Percentiles rank a stretch among this genome's conserved stretches.
Evolutionary conservation across 2,113 vertebrate species (phyloP).

Genomic region (Thryonomys swinderianus): DNA sequence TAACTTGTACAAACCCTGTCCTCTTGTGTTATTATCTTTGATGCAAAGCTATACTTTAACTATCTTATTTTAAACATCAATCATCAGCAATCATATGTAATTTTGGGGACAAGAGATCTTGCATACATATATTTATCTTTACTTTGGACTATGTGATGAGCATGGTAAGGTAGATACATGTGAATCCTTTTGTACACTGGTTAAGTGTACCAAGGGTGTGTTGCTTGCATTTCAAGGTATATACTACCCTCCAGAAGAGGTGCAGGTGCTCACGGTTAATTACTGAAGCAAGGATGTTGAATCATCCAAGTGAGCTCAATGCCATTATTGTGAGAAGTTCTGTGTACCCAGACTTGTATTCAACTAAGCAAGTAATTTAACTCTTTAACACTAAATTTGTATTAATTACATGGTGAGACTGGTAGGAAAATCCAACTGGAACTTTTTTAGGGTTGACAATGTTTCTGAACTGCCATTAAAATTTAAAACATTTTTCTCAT

Average conservation of each 20-base stretch:
- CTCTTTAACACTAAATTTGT: conserved; percentile 19
- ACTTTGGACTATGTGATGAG: not conserved
- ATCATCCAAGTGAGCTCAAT: conserved; percentile 15
- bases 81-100: not conserved
- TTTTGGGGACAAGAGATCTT: conserved; percentile 7
- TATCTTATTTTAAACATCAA: conserved; percentile 71
- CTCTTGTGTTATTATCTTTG: conserved; percentile 71
- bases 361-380: not conserved
- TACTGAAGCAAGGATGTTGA: conserved; percentile 43
- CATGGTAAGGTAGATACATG: not conserved
- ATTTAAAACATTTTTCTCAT: conserved; percentile 27
- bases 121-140: not conserved
- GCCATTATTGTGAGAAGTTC: not conserved
- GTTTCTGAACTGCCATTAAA: conserved; percentile 47
- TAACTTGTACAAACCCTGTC: conserved; percentile 71
- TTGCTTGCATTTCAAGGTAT: not conserved
- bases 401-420: conserved; percentile 28
- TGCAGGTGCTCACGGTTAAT: not conserved
- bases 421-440: conserved; percentile 3
- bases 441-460: conserved; percentile 19
- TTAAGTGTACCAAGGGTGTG: not conserved
- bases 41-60: conserved; percentile 73
- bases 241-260: not conserved
- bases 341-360: not conserved
- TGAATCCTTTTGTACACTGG: not conserved